Evolutionary conservation across 2,888 invertebrate genomes (phyloP), one percentile per base, ranked within the genome.

Genomic region (Drosophila pegasa): DNA sequence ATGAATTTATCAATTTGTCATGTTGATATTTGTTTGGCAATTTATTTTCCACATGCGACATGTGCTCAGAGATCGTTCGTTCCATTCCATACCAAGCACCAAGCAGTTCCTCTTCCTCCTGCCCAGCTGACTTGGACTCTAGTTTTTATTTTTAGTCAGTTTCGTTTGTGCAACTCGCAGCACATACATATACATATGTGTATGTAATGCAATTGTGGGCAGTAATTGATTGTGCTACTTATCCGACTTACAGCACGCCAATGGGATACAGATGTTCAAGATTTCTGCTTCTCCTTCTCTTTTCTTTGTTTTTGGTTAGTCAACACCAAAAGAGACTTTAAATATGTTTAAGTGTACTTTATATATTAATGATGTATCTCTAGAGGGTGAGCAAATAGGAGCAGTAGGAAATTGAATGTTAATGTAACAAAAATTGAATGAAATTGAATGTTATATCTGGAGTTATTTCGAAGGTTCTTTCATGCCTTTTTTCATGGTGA

Each of bases 1-100:
- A 88, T 78, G 84, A 86, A 89, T 89, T 89, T 82, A 88, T 88
- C 88, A 89, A 88, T 88, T 88, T 88, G 88, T 88, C 90, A 88
- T 88, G 89, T 80, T 83, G 84, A 88, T 86, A 82, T 88, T 88
- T 89, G 88, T 89, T 89, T 76, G 76, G 81, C 78, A 75, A 89
- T 89, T 88, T 82, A 89, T 90, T 81, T 78, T 72, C 88, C 85
- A 80, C 68, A 70, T 78, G 78, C 75, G 78, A 81, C 74, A 71
- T 71, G 71, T 71, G 67, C 51, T 41, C 55, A 12, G 33, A 40
- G 51, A 43, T 60, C 59, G 16, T 43, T 65, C 65, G 29, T 57
- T 52, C 59, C 47, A 69, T 67, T 72, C 68, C 59, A 66, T 52
- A 41, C 73, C 47, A 27, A 12, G 16, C 47, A 41, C 73, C 47